These are phyloP conservation scores for Psix sp. DNA, from an alignment of 1,140 invertebrate species.

Conservation along the genomic window DNA sequence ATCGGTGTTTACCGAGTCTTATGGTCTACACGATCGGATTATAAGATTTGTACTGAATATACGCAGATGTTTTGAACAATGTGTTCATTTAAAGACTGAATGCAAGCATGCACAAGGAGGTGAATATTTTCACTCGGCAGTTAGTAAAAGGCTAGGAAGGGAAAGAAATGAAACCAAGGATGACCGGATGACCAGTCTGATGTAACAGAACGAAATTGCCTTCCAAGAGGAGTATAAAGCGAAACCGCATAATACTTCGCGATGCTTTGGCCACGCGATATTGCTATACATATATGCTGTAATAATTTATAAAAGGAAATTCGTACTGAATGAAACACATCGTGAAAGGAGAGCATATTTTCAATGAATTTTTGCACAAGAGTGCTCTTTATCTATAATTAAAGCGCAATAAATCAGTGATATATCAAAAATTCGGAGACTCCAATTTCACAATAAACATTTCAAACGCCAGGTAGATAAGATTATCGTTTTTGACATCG, in stretches of 20 bases:
- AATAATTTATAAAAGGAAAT: slow-evolving; percentile 55
- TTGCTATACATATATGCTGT: slow-evolving; percentile 42
- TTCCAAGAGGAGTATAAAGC: slow-evolving; percentile 63
- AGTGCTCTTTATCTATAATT: background rate
- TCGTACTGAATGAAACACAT: slow-evolving; percentile 33
- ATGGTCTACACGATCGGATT: slow-evolving; percentile 4
- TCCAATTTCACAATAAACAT: background rate
- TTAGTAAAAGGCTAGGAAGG: slow-evolving; percentile 63
- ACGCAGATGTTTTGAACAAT: slow-evolving; percentile 53
- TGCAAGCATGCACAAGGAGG: slow-evolving; percentile 63
- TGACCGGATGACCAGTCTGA: slow-evolving; percentile 73
- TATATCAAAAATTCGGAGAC: too few relatives aligned
- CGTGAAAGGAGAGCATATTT: background rate
- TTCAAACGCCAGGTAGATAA: too few relatives aligned
- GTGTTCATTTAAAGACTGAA: slow-evolving; percentile 66
- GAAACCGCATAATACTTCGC: slow-evolving; percentile 61
- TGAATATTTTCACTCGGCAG: slow-evolving; percentile 63
- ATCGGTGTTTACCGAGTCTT: slow-evolving; percentile 11
- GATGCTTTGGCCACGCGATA: slow-evolving; percentile 40
- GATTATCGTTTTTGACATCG: too few relatives aligned
- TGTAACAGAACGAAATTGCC: slow-evolving; percentile 74
- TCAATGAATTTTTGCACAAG: background rate
- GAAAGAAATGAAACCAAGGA: slow-evolving; percentile 67
- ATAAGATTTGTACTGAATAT: slow-evolving; percentile 34
- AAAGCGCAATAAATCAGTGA: background rate